Conservation (phyloP, 2,888 invertebrate genomes). For the Pomacea canaliculata region DNA sequence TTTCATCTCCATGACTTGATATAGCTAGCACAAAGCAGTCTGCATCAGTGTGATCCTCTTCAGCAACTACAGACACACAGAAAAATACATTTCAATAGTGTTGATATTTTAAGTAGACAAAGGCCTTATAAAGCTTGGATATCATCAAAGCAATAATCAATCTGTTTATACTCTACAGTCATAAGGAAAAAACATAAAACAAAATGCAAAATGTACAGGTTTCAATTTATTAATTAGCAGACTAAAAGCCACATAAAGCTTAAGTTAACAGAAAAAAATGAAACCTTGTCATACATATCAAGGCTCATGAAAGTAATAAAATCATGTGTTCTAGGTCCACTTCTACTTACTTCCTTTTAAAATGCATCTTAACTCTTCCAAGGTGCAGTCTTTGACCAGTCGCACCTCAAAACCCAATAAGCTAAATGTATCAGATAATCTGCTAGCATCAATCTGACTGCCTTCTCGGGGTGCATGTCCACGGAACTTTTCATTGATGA, state of each 20-base stretch:
- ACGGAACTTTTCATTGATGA: constrained; percentile 88
- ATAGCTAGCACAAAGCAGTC: constrained; percentile 88
- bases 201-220: too few species aligned
- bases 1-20: constrained; percentile 89
- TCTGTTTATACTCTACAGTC: too few species aligned
- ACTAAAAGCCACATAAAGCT: too few species aligned
- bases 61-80: constrained; percentile 74
- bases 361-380: constrained; percentile 78
- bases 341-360: constrained; percentile 74
- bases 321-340: too few species aligned
- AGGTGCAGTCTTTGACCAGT: constrained; percentile 77
- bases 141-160: too few species aligned
- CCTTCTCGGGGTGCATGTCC: constrained; percentile 74
- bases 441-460: constrained; percentile 86
- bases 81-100: neutral
- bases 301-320: too few species aligned
- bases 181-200: too few species aligned
- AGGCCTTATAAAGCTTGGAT: too few species aligned
- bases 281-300: too few species aligned
- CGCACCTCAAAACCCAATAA: constrained; percentile 79
- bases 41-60: constrained; percentile 82
- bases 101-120: neutral
- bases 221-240: too few species aligned
- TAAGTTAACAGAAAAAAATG: too few species aligned
- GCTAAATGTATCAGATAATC: constrained; percentile 75